A percentile compares a stretch with the other conserved stretches of the same genome.
Evolutionary conservation across 2,888 invertebrate genomes (phyloP).

Genomic region (Periphyllus acericola): DNA sequence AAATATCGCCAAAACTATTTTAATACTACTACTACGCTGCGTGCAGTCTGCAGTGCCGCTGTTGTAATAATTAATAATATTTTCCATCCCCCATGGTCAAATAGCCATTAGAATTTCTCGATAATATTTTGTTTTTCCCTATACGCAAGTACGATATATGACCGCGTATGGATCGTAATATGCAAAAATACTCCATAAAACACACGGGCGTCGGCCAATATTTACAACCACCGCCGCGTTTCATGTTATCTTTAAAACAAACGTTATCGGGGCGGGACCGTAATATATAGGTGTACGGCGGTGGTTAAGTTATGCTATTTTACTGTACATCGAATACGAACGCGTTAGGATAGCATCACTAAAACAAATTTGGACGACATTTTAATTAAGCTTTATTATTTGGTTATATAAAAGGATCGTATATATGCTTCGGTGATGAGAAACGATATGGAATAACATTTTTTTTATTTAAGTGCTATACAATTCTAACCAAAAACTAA

Average conservation of each 20-base stretch:
- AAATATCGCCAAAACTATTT: slow-evolving; percentile 39
- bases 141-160: neutral
- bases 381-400: no score
- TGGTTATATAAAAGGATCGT: no score
- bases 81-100: neutral
- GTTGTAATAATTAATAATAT: slow-evolving; percentile 19
- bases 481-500: no score
- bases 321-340: neutral
- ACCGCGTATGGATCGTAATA: neutral
- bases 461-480: no score
- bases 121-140: slow-evolving; percentile 14
- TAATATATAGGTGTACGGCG: neutral
- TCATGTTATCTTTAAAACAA: slow-evolving; percentile 6
- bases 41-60: neutral
- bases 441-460: no score
- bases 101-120: slow-evolving; percentile 25
- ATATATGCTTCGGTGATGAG: no score
- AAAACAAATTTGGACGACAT: no score
- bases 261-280: neutral
- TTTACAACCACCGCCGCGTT: slow-evolving; percentile 11
- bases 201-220: slow-evolving; percentile 21
- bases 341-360: neutral
- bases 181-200: slow-evolving; percentile 27
- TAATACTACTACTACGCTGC: neutral
- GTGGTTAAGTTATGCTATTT: neutral